Conservation (phyloP, 2,888 invertebrate genomes). For the Andrena fulva region DNA sequence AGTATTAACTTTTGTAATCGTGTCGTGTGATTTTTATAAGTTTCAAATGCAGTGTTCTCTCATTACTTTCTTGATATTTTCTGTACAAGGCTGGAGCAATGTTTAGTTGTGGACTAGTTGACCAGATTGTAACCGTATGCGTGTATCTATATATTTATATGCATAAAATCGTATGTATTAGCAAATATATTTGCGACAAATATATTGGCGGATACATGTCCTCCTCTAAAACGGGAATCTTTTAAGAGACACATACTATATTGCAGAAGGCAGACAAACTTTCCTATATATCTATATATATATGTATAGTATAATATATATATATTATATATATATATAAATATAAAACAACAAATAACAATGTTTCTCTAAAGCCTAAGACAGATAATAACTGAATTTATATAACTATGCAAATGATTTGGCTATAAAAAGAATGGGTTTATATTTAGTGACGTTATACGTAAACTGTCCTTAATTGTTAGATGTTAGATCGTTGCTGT, state of each 20-base stretch:
- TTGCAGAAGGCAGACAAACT: slow-evolving; percentile 49
- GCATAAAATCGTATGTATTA: slow-evolving; percentile 41
- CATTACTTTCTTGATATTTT: slow-evolving; percentile 5
- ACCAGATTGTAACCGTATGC: slow-evolving; percentile 25
- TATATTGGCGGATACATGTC: slow-evolving; percentile 12
- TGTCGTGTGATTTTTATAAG: background rate
- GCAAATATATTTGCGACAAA: slow-evolving; percentile 12
- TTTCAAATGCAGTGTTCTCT: background rate
- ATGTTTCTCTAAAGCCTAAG: slow-evolving; percentile 56
- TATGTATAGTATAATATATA: slow-evolving; percentile 17
- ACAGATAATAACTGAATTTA: slow-evolving; percentile 61
- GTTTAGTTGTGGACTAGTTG: slow-evolving; percentile 31
- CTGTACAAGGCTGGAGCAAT: slow-evolving; percentile 1
- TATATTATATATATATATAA: slow-evolving; percentile 42
- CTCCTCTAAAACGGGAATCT: slow-evolving; percentile 26
- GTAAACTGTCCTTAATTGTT: slow-evolving; percentile 73
- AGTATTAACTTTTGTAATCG: slow-evolving; percentile 19
- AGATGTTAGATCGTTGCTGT: slow-evolving; percentile 75
- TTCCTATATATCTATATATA: slow-evolving; percentile 54
- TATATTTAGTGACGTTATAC: slow-evolving; percentile 68
- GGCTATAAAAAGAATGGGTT: slow-evolving; percentile 65
- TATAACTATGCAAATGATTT: slow-evolving; percentile 60
- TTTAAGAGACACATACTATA: slow-evolving; percentile 34
- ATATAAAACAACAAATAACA: slow-evolving; percentile 50
- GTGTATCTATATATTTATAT: slow-evolving; percentile 40